phyloP scores from a whole-genome alignment of 2,797 vertebrate species.

The Pipistrellus kuhlii region DNA sequence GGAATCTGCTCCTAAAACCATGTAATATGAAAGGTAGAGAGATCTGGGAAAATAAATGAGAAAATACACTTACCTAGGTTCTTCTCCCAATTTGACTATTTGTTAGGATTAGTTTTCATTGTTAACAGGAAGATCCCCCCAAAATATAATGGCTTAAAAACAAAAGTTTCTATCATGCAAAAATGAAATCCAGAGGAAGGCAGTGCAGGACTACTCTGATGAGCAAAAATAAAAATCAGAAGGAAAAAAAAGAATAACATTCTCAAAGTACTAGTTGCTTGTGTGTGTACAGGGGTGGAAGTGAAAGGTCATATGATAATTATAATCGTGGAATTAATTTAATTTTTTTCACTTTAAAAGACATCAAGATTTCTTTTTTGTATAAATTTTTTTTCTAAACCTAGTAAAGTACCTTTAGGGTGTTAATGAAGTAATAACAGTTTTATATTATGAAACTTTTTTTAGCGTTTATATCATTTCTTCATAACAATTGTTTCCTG shows the following conservation, averaged over 20 bases:
- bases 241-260: not conserved
- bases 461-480: not conserved
- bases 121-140: not conserved
- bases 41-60: not conserved
- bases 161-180: not conserved
- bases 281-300: not conserved
- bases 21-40: not conserved
- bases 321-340: not conserved
- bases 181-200: constrained; percentile 7
- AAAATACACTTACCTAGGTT: not conserved
- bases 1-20: not conserved
- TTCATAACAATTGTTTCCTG: not conserved
- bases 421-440: constrained; percentile 26
- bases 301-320: not conserved
- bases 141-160: not conserved
- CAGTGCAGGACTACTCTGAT: not conserved
- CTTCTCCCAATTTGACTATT: not conserved
- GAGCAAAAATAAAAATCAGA: constrained; percentile 4
- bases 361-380: not conserved
- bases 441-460: not conserved
- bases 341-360: not conserved
- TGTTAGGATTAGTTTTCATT: constrained; percentile 28
- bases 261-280: not conserved
- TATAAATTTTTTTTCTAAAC: not conserved
- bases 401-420: not conserved